Conservation (phyloP, 1,140 invertebrate genomes). For the Eubasilissa regina region DNA sequence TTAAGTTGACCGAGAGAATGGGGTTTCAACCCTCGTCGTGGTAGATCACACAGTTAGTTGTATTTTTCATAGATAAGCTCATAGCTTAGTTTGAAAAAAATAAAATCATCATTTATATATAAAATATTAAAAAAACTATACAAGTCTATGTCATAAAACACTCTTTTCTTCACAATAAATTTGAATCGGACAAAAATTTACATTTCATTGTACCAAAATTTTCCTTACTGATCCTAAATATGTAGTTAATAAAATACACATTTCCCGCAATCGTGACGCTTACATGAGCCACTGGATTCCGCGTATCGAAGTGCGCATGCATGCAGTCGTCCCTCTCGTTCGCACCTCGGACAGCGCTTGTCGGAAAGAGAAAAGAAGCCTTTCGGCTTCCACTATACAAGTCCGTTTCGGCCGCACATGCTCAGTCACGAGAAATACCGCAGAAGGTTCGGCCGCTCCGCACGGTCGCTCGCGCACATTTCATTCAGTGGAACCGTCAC, state of each 20-base stretch:
- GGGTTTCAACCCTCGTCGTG: too few relatives aligned
- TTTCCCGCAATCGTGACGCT: slow-evolving; percentile 32
- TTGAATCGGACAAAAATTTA: too few relatives aligned
- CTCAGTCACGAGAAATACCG: slow-evolving; percentile 23
- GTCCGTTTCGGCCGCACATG: slow-evolving; percentile 17
- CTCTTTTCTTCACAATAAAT: too few relatives aligned
- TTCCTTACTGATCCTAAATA: background rate
- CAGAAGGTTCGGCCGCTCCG: slow-evolving; percentile 9
- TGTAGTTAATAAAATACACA: background rate
- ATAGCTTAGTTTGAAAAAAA: too few relatives aligned
- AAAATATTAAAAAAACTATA: too few relatives aligned
- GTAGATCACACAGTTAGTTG: too few relatives aligned
- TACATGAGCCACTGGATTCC: slow-evolving; percentile 39
- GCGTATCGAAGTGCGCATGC: slow-evolving; percentile 17
- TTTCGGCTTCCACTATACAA: slow-evolving; percentile 11
- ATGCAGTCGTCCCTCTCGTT: slow-evolving; percentile 28
- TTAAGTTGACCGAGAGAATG: too few relatives aligned
- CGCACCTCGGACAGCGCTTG: background rate
- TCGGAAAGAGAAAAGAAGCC: slow-evolving; percentile 30
- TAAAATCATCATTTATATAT: too few relatives aligned
- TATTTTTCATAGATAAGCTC: too few relatives aligned
- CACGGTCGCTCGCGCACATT: background rate
- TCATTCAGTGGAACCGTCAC: slow-evolving; percentile 2
- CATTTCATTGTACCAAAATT: too few relatives aligned
- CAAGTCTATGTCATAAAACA: too few relatives aligned